Evolutionary conservation across 2,113 vertebrate genomes (phyloP).

Genomic region (Microtus richardsoni): DNA sequence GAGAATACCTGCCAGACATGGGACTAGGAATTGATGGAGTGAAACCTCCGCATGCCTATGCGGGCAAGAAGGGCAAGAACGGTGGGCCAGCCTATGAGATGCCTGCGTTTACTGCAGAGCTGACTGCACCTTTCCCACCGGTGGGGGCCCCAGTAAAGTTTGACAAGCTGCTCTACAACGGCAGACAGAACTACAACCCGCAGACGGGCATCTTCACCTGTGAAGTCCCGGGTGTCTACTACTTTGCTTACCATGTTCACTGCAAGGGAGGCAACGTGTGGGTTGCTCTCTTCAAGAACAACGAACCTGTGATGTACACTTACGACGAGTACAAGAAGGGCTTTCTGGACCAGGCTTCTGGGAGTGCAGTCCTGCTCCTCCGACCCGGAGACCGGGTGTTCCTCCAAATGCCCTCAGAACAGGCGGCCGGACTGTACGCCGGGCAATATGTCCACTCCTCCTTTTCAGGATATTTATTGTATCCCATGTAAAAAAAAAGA

Average conservation of each 20-base stretch:
- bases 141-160: conserved; percentile 95
- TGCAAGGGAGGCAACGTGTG: conserved; percentile 98
- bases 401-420: conserved; percentile 96
- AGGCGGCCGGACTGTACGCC: conserved; percentile 97
- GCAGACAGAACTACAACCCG: conserved; percentile 96
- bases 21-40: conserved; percentile 89
- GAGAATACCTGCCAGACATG: conserved; percentile 90
- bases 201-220: conserved; percentile 97
- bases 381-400: conserved; percentile 93
- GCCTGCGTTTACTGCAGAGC: conserved; percentile 95
- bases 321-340: conserved; percentile 98
- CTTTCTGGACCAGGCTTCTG: conserved; percentile 97
- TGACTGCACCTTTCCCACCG: conserved; percentile 94
- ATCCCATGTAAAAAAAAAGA: conserved; percentile 91
- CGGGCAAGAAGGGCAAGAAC: conserved; percentile 90
- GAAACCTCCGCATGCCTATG: conserved; percentile 89
- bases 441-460: conserved; percentile 97
- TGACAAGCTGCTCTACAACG: conserved; percentile 96
- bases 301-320: conserved; percentile 97
- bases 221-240: conserved; percentile 95
- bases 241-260: conserved; percentile 97
- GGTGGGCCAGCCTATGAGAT: conserved; percentile 88
- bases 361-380: conserved; percentile 95
- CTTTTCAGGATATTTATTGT: conserved; percentile 98
- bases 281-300: conserved; percentile 98